Percentiles rank a stretch among this genome's conserved stretches.
Conservation (phyloP, 2,888 invertebrate species). For the Cephalotes varians region DNA sequence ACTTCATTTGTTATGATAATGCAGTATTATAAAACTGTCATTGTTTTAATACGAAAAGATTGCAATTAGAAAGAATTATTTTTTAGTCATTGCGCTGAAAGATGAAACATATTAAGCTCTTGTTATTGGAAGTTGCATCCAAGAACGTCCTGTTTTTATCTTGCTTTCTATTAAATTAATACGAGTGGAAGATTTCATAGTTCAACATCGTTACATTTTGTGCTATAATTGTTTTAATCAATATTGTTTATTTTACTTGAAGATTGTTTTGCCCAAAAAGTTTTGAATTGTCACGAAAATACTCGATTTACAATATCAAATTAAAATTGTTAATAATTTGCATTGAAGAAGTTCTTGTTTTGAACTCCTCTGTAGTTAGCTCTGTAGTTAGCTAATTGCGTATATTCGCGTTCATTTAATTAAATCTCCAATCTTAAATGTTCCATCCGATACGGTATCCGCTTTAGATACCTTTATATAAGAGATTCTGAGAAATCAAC, state of each 20-base stretch:
- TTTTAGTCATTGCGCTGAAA: conserved; percentile 14
- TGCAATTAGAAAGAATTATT: conserved; percentile 18
- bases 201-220: conserved; percentile 12
- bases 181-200: conserved; percentile 9
- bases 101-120: conserved; percentile 8
- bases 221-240: conserved; percentile 14
- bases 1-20: background rate
- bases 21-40: background rate
- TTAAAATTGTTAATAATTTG: conserved; percentile 23
- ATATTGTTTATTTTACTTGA: conserved; percentile 18
- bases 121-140: conserved; percentile 11
- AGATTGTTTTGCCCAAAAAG: background rate
- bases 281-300: background rate
- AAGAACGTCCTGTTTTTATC: background rate
- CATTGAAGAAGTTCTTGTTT: background rate
- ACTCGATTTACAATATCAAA: background rate
- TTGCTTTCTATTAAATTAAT: conserved; percentile 14
- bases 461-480: conserved; percentile 4
- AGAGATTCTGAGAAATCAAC: conserved; percentile 71
- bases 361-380: background rate
- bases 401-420: conserved; percentile 26
- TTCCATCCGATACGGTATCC: background rate
- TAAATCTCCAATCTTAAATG: background rate
- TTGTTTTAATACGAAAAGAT: background rate
- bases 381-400: background rate